Conservation (phyloP, 2,888 invertebrate species). For the Omphaloscelis lunosa region DNA sequence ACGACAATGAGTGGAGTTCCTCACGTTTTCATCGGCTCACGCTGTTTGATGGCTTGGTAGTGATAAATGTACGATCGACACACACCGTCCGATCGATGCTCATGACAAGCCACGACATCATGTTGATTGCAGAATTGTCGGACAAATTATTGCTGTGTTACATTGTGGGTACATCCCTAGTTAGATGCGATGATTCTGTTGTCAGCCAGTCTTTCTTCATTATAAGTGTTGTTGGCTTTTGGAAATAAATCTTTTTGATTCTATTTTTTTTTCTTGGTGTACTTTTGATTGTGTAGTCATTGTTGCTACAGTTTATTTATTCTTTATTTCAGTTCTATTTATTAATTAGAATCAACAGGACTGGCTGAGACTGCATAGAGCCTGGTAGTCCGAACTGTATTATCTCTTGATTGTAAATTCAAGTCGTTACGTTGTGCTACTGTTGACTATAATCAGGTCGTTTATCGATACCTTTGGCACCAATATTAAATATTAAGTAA, state of each 20-base stretch:
- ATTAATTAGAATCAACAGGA: background rate
- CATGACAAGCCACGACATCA: slow-evolving; percentile 21
- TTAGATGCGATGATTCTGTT: too few species aligned
- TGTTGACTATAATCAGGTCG: slow-evolving; percentile 3
- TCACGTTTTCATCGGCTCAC: slow-evolving; percentile 56
- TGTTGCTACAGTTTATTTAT: background rate
- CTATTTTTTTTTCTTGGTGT: background rate
- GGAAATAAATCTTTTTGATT: background rate
- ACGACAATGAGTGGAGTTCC: slow-evolving; percentile 55
- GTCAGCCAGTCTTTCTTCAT: background rate
- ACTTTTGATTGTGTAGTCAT: background rate
- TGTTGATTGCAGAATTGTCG: slow-evolving; percentile 10
- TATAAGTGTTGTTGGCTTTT: background rate
- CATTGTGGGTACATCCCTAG: background rate
- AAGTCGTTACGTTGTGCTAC: background rate
- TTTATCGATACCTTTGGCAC: slow-evolving; percentile 17
- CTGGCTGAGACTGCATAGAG: background rate
- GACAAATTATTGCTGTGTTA: slow-evolving; percentile 32
- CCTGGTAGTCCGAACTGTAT: background rate
- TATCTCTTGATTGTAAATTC: background rate
- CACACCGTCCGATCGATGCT: slow-evolving; percentile 14
- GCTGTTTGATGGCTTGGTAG: slow-evolving; percentile 29
- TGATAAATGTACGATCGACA: slow-evolving; percentile 20
- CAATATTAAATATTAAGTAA: background rate
- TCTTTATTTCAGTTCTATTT: background rate